Conservation (phyloP, 2,888 invertebrate genomes). For the Aspidiotus rigidus region DNA sequence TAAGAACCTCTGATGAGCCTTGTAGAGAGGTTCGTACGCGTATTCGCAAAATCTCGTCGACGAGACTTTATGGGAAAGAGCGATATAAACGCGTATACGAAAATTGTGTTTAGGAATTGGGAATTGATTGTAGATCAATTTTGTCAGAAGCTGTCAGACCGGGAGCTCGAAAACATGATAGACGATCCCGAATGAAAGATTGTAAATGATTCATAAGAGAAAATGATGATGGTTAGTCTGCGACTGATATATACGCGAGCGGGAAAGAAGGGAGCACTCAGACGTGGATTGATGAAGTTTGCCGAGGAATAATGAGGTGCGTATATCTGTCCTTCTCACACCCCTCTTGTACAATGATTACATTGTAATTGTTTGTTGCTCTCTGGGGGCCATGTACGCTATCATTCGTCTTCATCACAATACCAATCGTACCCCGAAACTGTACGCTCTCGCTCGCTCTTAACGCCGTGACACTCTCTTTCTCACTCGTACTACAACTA, state of each 20-base stretch:
- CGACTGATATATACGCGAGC: conserved; percentile 21
- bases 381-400: conserved; percentile 42
- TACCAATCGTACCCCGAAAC: conserved; percentile 43
- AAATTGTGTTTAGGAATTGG: conserved; percentile 19
- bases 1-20: no score
- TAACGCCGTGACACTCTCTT: conserved; percentile 26
- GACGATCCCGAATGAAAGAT: conserved; percentile 35
- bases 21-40: no score
- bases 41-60: no score
- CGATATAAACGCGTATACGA: not conserved
- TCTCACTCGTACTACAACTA: not conserved
- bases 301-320: conserved; percentile 36
- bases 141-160: conserved; percentile 33
- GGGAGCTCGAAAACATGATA: conserved; percentile 33
- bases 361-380: conserved; percentile 37
- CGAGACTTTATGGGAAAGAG: no score
- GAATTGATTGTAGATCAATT: conserved; percentile 33
- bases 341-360: conserved; percentile 35
- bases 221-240: conserved; percentile 36
- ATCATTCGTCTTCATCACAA: conserved; percentile 45
- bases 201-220: conserved; percentile 41
- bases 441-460: conserved; percentile 13
- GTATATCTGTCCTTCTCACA: conserved; percentile 29
- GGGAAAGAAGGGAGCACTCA: conserved; percentile 23
- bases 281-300: conserved; percentile 37